These are phyloP conservation scores for Halichoeres trimaculatus DNA, from an alignment of 2,113 vertebrate genomes.

Conservation along the genomic window DNA sequence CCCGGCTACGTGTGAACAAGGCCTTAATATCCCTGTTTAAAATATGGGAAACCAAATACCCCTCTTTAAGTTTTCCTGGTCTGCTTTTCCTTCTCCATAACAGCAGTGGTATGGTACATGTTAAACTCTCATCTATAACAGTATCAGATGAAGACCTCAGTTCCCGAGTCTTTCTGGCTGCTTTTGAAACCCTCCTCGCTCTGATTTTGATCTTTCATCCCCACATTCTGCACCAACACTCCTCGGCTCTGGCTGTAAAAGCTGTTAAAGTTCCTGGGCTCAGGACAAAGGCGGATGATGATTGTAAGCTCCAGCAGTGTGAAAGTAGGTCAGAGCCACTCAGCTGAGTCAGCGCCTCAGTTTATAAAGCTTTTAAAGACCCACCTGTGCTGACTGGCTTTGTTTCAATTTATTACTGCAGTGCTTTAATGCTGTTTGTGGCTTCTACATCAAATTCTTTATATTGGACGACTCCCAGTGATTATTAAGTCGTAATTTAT, in stretches of 20 bases:
- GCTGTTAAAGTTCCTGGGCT: conserved; percentile 10
- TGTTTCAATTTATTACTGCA: background rate
- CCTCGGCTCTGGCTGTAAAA: background rate
- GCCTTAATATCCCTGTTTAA: too few relatives aligned
- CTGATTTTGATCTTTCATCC: background rate
- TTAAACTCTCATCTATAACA: background rate
- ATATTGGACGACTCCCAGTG: background rate
- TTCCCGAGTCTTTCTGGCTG: background rate
- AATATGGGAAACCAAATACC: too few relatives aligned
- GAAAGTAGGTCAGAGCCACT: conserved; percentile 37
- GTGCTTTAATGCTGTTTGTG: background rate
- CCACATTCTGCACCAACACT: background rate
- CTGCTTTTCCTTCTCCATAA: too few relatives aligned
- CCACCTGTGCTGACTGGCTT: background rate
- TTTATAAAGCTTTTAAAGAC: conserved; percentile 13
- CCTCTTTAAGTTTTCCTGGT: too few relatives aligned
- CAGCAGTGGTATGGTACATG: too few relatives aligned
- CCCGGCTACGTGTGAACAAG: too few relatives aligned
- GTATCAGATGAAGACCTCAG: background rate
- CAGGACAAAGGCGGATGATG: conserved; percentile 10
- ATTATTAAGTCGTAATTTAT: background rate
- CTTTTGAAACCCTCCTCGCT: background rate
- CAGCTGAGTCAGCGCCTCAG: background rate
- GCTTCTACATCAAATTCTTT: background rate
- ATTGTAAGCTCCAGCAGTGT: conserved; percentile 17